A percentile compares a stretch with the other conserved stretches of the same genome.
These are phyloP conservation scores for Gymnogyps californianus DNA, from an alignment of 2,113 vertebrate genomes.

Conservation along the genomic window DNA sequence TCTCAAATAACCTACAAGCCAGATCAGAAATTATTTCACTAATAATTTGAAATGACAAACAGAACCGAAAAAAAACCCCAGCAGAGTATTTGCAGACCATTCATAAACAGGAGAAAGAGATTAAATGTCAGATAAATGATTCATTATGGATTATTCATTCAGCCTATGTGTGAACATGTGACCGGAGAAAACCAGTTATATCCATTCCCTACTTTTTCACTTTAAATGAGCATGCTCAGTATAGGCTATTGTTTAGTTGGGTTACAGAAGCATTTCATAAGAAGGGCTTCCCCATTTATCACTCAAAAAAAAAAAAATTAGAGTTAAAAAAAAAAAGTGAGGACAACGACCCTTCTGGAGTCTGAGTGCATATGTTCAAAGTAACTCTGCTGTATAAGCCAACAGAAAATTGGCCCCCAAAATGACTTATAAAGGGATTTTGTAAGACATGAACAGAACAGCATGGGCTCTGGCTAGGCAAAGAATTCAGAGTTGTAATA, in stretches of 20 bases:
- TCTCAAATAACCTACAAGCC: constrained; percentile 1
- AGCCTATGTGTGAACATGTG: constrained; percentile 12
- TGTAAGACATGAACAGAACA: constrained; percentile 84
- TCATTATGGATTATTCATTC: constrained; percentile 39
- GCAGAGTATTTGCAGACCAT: constrained; percentile 4
- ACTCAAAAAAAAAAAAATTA: background rate
- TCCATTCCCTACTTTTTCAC: background rate
- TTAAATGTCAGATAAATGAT: constrained; percentile 16
- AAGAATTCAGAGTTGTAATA: constrained; percentile 86
- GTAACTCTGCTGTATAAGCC: constrained; percentile 72
- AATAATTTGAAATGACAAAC: background rate
- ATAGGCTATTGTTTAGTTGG: background rate
- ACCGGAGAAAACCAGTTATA: background rate
- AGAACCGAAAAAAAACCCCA: background rate
- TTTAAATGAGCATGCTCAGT: background rate
- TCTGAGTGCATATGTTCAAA: constrained; percentile 59
- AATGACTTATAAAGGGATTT: constrained; percentile 85
- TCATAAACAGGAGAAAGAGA: constrained; percentile 32
- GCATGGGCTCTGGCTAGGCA: constrained; percentile 82
- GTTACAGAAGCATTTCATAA: constrained; percentile 21
- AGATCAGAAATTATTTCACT: constrained; percentile 8
- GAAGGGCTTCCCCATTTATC: constrained; percentile 6
- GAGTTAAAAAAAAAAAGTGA: background rate
- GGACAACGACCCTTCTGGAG: constrained; percentile 66
- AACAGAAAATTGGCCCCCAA: constrained; percentile 84